Percentiles rank a stretch among this genome's conserved stretches.
Conservation (phyloP, 2,797 vertebrate species). For the Oreonectes daqikongensis region DNA sequence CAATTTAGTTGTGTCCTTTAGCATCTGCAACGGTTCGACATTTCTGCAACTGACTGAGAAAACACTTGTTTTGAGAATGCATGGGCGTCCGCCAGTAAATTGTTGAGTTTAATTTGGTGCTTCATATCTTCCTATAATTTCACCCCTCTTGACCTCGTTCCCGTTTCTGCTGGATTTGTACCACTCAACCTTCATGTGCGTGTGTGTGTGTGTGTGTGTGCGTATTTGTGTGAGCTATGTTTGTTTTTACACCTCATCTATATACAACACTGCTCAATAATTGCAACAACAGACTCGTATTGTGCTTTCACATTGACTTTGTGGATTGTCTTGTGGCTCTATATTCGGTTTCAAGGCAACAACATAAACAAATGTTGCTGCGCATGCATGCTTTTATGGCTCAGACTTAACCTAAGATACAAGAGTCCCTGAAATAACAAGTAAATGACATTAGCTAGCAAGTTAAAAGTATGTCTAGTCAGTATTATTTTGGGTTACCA, state of each 20-base stretch:
- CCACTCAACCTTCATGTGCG: constrained; percentile 17
- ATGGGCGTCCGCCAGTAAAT: neutral
- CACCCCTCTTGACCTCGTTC: neutral
- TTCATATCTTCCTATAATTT: neutral
- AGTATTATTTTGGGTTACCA: no score
- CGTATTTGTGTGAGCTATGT: neutral
- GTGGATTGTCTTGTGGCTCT: neutral
- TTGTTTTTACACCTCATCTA: neutral
- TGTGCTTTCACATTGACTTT: neutral
- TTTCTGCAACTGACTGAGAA: neutral
- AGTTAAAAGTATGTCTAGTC: no score
- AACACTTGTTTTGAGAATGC: neutral
- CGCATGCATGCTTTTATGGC: no score
- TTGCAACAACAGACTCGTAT: neutral
- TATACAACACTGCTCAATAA: neutral
- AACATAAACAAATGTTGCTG: no score
- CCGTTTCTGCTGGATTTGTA: neutral
- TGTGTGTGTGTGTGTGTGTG: neutral
- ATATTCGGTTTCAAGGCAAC: no score
- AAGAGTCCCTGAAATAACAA: no score
- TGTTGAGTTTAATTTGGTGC: constrained; percentile 14
- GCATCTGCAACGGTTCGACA: neutral
- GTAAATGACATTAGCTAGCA: no score
- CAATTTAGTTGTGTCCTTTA: constrained; percentile 3
- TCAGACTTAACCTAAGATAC: no score